Evolutionary conservation across 2,113 vertebrate genomes (phyloP).

Genomic region (Cyprinodon tularosa): DNA sequence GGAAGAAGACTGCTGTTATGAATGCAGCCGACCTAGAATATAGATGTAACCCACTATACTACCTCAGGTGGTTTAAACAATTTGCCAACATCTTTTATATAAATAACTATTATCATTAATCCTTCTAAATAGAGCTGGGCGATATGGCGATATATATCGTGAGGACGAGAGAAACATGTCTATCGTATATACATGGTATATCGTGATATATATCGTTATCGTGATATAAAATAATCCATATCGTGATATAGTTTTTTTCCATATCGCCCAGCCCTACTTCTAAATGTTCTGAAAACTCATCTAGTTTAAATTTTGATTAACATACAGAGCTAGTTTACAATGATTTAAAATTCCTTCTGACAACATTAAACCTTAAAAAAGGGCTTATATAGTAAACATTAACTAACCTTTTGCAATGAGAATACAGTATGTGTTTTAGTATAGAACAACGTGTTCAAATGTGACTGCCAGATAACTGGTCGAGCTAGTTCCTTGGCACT

Average conservation of each 20-base stretch:
- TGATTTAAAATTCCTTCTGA: accelerated
- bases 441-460: not conserved
- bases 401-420: not conserved
- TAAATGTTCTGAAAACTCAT: not conserved
- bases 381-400: not conserved
- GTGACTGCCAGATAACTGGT: slow-evolving; percentile 39
- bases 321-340: slow-evolving; percentile 1
- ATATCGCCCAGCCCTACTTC: too few species aligned
- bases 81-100: not conserved
- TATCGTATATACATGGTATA: too few species aligned
- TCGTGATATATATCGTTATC: too few species aligned
- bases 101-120: not conserved
- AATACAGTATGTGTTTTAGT: not conserved
- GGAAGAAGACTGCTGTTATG: not conserved
- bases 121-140: too few species aligned
- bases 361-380: not conserved
- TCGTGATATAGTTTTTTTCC: too few species aligned
- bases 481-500: slow-evolving; percentile 41
- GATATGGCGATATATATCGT: too few species aligned
- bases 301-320: not conserved
- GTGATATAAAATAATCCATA: too few species aligned
- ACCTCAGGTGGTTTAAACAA: not conserved
- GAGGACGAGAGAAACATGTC: too few species aligned
- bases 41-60: not conserved
- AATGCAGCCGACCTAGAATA: not conserved